Base-by-base conservation (phyloP, 64 coral and sea anemone genomes). In the Montipora cactus region DNA sequence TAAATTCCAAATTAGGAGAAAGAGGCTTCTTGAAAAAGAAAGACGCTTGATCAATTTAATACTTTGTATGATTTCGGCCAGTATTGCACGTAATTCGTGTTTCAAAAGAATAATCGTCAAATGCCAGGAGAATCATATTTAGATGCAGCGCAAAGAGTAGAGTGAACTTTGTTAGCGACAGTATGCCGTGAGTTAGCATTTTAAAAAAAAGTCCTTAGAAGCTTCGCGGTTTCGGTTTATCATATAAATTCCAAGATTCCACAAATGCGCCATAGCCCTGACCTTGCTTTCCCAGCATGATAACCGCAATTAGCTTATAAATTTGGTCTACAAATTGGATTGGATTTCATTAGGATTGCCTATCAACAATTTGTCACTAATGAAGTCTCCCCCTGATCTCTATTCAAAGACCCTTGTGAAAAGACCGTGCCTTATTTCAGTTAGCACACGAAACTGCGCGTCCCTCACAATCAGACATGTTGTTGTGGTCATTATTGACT, bases 281-380 rank as follows among this genome's bases (percentile, higher is more conserved):
- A 78, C 10, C 44, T 49, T 78, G 44, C 45, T 10, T 14, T 1
- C 14, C 14, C 49, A 13, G 45, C 28, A 1, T 75, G 45, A 37
- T 44, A 19, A 49, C 14, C 2, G 3, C 76, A 78, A 78, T 78
- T 78, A 49, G 45, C 12, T 78, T 5, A 47, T 71, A 18, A 22
- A 21, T 78, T 48, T 49, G 76, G 49, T 78, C 46, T 78, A 37
- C 37, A 37, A 49, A 78, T 78, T 78, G 46, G 37, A 78, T 78
- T 49, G 14, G 76, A 78, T 78, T 78, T 64, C 14, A 64, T 8
- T 22, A 2, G 3, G 37, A 74, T 10, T 25, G 8, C 11, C 11
- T 57, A 8, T 11, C 11, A 57, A 57, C 11, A 6, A 57, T 57
- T 6, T 57, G 53, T 11, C 7, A 57, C 53, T 57, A 8, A 8